These are phyloP conservation scores for Ginglymostoma cirratum DNA, from an alignment of 2,113 vertebrate species.

Conservation along the genomic window DNA sequence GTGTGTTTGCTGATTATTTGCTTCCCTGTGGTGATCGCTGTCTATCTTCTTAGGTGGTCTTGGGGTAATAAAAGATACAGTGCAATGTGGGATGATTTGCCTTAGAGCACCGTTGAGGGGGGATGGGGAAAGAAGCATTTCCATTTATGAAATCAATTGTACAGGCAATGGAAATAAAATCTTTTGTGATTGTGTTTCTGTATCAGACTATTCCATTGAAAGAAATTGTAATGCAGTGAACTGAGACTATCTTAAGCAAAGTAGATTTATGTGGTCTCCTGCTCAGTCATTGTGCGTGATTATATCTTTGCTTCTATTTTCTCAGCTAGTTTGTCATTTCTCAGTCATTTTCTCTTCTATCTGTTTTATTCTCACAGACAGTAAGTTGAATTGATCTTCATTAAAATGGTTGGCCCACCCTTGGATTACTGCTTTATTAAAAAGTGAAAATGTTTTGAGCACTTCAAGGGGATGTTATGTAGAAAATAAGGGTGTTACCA, in stretches of 20 bases:
- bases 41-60: slow-evolving; percentile 28
- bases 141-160: neutral
- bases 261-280: neutral
- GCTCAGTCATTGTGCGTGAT: neutral
- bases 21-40: neutral
- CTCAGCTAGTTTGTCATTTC: neutral
- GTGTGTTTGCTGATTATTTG: slow-evolving; percentile 20
- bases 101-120: neutral
- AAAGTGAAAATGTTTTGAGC: neutral
- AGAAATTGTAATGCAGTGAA: neutral
- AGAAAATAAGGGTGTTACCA: neutral
- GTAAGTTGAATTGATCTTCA: neutral
- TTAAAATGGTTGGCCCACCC: neutral
- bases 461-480: neutral
- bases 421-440: neutral
- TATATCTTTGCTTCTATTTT: too few species aligned
- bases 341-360: neutral
- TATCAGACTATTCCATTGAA: neutral
- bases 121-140: neutral
- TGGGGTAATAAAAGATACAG: neutral
- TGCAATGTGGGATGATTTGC: neutral
- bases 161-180: neutral
- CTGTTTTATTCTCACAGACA: neutral
- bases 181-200: neutral
- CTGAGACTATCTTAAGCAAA: neutral